These are phyloP conservation scores for Eospalax fontanierii DNA, from an alignment of 2,797 vertebrate species.

Conservation along the genomic window DNA sequence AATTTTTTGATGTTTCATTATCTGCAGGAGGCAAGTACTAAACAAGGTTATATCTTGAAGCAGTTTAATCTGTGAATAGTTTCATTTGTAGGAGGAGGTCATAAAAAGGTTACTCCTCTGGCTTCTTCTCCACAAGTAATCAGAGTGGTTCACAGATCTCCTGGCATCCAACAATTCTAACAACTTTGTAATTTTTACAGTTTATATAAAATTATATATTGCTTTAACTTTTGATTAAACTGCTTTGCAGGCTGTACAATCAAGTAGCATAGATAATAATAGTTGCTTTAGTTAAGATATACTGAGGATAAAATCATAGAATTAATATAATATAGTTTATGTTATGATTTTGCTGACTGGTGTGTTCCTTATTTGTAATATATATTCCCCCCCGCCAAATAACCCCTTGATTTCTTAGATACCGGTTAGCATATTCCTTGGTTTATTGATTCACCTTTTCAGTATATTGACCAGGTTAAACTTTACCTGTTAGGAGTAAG, in stretches of 20 bases:
- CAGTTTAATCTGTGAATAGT: constrained; percentile 73
- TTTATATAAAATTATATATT: constrained; percentile 73
- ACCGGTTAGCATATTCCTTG: background rate
- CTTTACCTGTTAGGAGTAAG: background rate
- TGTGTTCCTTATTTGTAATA: background rate
- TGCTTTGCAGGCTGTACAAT: constrained; percentile 58
- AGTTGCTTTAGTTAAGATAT: constrained; percentile 68
- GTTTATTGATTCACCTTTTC: background rate
- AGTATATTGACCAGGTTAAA: background rate
- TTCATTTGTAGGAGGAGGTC: constrained; percentile 83
- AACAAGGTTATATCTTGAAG: constrained; percentile 75
- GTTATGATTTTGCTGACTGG: background rate
- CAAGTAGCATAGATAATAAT: constrained; percentile 56
- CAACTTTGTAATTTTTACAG: constrained; percentile 62
- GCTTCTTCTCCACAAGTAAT: constrained; percentile 75
- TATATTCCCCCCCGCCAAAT: background rate
- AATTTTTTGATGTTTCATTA: constrained; percentile 40
- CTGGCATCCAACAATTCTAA: constrained; percentile 61
- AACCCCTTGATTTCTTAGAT: constrained; percentile 1
- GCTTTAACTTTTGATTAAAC: constrained; percentile 68
- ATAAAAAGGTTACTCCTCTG: constrained; percentile 72
- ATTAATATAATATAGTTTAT: constrained; percentile 44
- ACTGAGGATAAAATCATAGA: constrained; percentile 58
- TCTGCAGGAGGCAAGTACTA: constrained; percentile 59
- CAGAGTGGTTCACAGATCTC: constrained; percentile 62